Evolutionary conservation across 1,140 invertebrate genomes (phyloP), one percentile per base, ranked within the genome.

Genomic region (Theocolax elegans): DNA sequence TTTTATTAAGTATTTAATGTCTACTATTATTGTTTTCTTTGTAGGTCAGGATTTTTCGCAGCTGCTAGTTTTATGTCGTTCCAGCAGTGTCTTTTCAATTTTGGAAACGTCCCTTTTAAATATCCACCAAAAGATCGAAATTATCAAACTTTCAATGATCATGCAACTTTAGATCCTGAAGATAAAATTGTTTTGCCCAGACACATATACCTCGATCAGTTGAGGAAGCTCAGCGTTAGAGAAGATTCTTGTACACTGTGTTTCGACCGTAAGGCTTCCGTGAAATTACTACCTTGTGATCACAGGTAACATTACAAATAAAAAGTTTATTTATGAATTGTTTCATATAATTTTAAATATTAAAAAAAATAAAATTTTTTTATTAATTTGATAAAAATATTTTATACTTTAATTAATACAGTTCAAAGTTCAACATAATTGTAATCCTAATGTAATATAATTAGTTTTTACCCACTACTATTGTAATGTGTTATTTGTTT

Each of bases 31-130:
- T n/a, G n/a, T n/a, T n/a, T n/a, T n/a, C n/a, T 74, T 76, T 87
- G 46, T 79, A 95, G 94, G 74, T 87, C 89, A 75, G 95, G 94
- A 63, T 97, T 96, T 85, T 97, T 96, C 86, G 95, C 96, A 49
- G 95, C 95, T 15, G 95, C 95, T 1, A 97, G 94, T 86, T 97
- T 97, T 79, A 97, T 97, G 95, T 95, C 95, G 64, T 97, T 96
- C 86, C 95, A 98, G 80, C 95, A 97, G 79, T 96, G 95, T 87
- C 88, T 91, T 51, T 97, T 97, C 83, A 98, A 98, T 87, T 98
- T 98, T 86, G 96, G 96, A 59, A 87, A 89, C 58, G 88, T 90
- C 74, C 90, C 93, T 3, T 97, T 97, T 83, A 88, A 88, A 72
- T 93, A 88, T 87, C 93, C 95, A 56, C 95, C 94, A 0, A 85